Base-by-base conservation (phyloP, 2,888 invertebrate species). In the Amphimallon solstitiale region DNA sequence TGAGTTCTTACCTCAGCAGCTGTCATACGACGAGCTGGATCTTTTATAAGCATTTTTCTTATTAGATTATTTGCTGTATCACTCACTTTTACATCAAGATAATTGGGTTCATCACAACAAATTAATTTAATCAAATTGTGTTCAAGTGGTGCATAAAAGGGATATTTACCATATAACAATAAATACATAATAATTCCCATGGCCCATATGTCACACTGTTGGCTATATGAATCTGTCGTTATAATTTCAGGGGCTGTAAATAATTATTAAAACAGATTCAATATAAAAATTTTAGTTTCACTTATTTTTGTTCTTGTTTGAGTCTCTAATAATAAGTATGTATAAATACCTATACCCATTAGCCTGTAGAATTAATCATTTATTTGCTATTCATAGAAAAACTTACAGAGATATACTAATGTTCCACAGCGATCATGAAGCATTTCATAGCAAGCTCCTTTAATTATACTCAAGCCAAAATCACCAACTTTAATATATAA, bases 131-230 rank as follows among this genome's bases (percentile, higher is more conserved):
- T 72, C 29, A 83, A 62, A 34, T 78, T 76, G 34, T 75, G 71
- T 52, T 83, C 79, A 45, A 75, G 75, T 5, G 62, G 68, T 2
- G 78, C 75, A 38, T 70, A 73, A 69, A 83, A 84, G 1, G 84
- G 84, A 69, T 77, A 80, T 34, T 71, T 72, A 12, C 81, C 82
- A 29, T 76, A 75, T 73, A 84, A 76, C 76, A 87, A 72, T 54
- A 83, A 78, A 76, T 84, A 87, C 76, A 85, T 81, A 61, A 87
- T 86, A 17, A 87, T 81, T 7, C 87, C 87, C 75, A 86, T 81
- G 0, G 87, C 84, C 87, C 87, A 87, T 9, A 87, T 83, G 73
- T 87, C 87, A 76, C 87, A 87, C 70, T 85, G 84, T 71, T 87
- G 85, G 72, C 86, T 86, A 77, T 87, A 87, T 0, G 84, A 82